phyloP scores from a whole-genome alignment of 2,797 vertebrate genomes.

The Spondyliosoma cantharus region DNA sequence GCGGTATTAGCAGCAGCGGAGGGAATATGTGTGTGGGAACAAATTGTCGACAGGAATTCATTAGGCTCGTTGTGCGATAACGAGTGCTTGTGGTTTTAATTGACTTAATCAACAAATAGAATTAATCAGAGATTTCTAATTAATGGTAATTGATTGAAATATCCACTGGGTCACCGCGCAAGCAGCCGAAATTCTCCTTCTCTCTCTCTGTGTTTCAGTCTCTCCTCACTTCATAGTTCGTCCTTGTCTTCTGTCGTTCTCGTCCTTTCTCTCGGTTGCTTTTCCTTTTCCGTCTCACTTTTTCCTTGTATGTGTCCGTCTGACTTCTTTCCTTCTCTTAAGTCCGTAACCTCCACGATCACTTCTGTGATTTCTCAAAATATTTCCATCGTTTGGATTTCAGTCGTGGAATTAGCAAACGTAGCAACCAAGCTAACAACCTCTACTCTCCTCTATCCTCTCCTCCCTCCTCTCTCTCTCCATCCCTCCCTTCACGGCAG shows the following conservation, averaged over 20 bases:
- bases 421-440: conserved; percentile 29
- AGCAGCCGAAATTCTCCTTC: conserved; percentile 50
- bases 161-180: conserved; percentile 83
- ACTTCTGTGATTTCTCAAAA: neutral
- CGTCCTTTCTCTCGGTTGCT: conserved; percentile 34
- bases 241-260: conserved; percentile 51
- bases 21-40: conserved; percentile 79
- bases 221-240: conserved; percentile 18
- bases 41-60: conserved; percentile 84
- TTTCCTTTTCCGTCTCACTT: neutral
- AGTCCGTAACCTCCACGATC: no score
- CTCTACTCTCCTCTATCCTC: conserved; percentile 38
- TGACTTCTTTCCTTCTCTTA: neutral
- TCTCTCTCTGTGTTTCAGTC: conserved; percentile 11
- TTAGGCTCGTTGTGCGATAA: conserved; percentile 85
- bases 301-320: neutral
- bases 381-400: neutral
- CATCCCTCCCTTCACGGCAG: conserved; percentile 64
- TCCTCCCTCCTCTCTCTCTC: conserved; percentile 23
- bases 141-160: conserved; percentile 89
- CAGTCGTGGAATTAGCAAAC: no score
- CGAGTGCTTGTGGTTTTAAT: conserved; percentile 87
- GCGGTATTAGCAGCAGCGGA: conserved; percentile 63
- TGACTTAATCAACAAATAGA: conserved; percentile 91
- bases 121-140: conserved; percentile 89